Evolutionary conservation across 2,888 invertebrate genomes (phyloP).

Genomic region (Chrysotoxum bicinctum): DNA sequence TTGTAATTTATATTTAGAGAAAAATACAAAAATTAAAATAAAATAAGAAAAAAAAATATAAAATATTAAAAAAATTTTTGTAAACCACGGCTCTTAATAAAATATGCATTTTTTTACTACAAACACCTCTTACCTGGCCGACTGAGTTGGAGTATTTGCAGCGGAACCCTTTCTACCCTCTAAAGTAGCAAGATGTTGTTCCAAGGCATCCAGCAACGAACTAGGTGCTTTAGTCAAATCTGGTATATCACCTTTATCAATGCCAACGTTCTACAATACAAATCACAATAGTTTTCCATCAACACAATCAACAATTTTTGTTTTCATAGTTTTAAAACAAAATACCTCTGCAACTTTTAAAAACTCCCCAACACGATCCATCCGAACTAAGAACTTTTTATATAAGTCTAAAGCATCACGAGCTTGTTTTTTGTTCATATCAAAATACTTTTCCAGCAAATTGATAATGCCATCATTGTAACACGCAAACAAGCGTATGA

Average conservation of each 20-base stretch:
- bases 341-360: slow-evolving; percentile 90
- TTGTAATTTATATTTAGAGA: not conserved
- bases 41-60: slow-evolving; percentile 13
- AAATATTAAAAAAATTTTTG: slow-evolving; percentile 18
- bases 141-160: slow-evolving; percentile 92
- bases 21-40: slow-evolving; percentile 14
- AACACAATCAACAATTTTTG: not conserved
- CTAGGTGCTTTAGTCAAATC: slow-evolving; percentile 99
- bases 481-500: slow-evolving; percentile 99
- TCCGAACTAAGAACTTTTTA: slow-evolving; percentile 98
- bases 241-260: slow-evolving; percentile 99
- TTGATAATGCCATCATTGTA: slow-evolving; percentile 99
- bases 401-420: slow-evolving; percentile 98
- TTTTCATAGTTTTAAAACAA: slow-evolving; percentile 12
- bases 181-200: slow-evolving; percentile 95
- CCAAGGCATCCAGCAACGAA: slow-evolving; percentile 97
- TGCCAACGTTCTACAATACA: slow-evolving; percentile 91
- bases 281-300: not conserved
- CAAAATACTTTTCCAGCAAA: slow-evolving; percentile 99
- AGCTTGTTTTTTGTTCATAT: slow-evolving; percentile 99
- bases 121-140: slow-evolving; percentile 85
- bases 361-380: slow-evolving; percentile 99
- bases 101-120: slow-evolving; percentile 1
- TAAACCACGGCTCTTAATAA: slow-evolving; percentile 59
- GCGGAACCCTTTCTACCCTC: slow-evolving; percentile 96